phyloP scores from a whole-genome alignment of 2,797 vertebrate species.

The Buceros bicornis region DNA sequence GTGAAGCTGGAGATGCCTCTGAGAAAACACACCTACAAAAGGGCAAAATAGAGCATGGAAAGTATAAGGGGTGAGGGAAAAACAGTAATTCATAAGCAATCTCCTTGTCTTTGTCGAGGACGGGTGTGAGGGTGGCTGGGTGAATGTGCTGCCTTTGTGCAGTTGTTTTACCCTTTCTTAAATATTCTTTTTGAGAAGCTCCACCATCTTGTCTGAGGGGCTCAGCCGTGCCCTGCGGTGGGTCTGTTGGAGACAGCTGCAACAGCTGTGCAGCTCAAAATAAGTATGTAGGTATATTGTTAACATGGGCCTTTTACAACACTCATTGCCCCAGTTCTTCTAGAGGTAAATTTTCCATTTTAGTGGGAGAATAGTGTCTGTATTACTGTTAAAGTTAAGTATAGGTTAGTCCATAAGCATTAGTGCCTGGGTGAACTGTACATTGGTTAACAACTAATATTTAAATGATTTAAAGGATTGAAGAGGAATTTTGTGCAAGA shows the following conservation, averaged over 20 bases:
- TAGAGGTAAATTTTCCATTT: background rate
- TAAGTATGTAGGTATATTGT: background rate
- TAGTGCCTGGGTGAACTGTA: background rate
- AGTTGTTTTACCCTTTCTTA: background rate
- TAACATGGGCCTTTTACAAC: background rate
- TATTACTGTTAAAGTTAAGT: background rate
- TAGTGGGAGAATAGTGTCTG: background rate
- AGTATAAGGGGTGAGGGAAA: background rate
- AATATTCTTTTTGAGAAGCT: rapidly evolving
- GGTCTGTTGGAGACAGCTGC: too few relatives aligned
- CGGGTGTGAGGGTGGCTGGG: background rate
- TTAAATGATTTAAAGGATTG: background rate
- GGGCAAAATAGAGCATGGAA: background rate
- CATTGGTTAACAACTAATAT: background rate
- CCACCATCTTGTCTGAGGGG: too few relatives aligned
- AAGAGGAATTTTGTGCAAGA: background rate
- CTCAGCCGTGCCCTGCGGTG: background rate
- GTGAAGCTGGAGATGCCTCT: background rate
- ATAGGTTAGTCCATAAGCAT: background rate
- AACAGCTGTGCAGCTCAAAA: background rate
- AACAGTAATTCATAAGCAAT: background rate
- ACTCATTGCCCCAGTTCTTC: background rate
- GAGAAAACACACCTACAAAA: background rate
- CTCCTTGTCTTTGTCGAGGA: background rate
- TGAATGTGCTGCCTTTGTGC: background rate